phyloP scores from a whole-genome alignment of 2,888 invertebrate genomes.

The Agriopis leucophaearia region DNA sequence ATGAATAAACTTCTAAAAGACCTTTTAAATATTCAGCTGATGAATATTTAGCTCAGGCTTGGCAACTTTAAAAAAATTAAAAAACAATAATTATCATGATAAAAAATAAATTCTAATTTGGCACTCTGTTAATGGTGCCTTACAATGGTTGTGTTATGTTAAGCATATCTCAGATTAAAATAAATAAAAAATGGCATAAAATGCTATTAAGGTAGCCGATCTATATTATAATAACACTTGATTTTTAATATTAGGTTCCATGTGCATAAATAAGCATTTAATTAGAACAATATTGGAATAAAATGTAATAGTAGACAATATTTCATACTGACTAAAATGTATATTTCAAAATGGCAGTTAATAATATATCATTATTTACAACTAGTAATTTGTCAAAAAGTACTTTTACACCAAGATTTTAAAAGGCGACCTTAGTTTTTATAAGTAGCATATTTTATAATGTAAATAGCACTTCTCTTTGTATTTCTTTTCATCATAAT shows the following conservation, averaged over 20 bases:
- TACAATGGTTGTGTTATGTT: slow-evolving; percentile 7
- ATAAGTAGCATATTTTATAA: not conserved
- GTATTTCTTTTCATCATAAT: slow-evolving; percentile 49
- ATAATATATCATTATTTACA: slow-evolving; percentile 67
- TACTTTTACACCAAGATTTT: slow-evolving; percentile 53
- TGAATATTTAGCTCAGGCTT: slow-evolving; percentile 22
- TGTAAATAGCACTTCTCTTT: slow-evolving; percentile 41
- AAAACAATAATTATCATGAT: slow-evolving; percentile 29
- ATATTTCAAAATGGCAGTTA: slow-evolving; percentile 77
- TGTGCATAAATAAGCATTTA: not conserved
- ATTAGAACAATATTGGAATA: slow-evolving; percentile 5
- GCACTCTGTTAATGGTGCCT: slow-evolving; percentile 30
- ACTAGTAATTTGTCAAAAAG: slow-evolving; percentile 57
- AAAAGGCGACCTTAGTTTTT: slow-evolving; percentile 24
- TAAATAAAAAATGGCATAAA: slow-evolving; percentile 12
- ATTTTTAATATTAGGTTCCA: slow-evolving; percentile 5
- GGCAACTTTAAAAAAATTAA: slow-evolving; percentile 26
- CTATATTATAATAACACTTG: slow-evolving; percentile 1
- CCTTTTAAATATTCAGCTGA: not conserved
- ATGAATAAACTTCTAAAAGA: not conserved
- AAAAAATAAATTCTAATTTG: slow-evolving; percentile 28
- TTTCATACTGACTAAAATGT: not conserved
- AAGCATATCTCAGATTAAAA: slow-evolving; percentile 3
- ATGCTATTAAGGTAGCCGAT: not conserved
- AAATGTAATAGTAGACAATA: not conserved